A percentile compares a stretch with the other conserved stretches of the same genome.
Evolutionary conservation across 2,888 invertebrate genomes (phyloP).

Genomic region (Diaperis boleti): DNA sequence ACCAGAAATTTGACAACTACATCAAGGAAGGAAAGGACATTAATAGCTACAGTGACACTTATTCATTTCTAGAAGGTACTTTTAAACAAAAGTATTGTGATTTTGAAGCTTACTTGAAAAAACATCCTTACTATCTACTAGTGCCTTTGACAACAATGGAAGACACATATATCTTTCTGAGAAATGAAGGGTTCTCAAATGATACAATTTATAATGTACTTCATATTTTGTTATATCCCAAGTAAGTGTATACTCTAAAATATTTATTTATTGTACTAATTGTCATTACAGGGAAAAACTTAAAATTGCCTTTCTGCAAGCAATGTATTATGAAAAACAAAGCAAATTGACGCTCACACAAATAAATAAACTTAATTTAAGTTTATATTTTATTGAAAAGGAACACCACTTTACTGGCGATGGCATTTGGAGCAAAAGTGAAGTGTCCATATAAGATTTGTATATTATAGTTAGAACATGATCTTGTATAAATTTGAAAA

Average conservation of each 20-base stretch:
- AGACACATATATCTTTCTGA: slow-evolving; percentile 64
- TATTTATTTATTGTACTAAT: slow-evolving; percentile 42
- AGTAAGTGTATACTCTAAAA: slow-evolving; percentile 69
- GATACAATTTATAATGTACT: slow-evolving; percentile 72
- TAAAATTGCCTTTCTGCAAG: slow-evolving; percentile 48
- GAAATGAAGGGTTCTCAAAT: slow-evolving; percentile 66
- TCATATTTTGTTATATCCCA: slow-evolving; percentile 77
- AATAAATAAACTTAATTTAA: slow-evolving; percentile 72
- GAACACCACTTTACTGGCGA: slow-evolving; percentile 82
- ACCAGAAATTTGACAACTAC: slow-evolving; percentile 62
- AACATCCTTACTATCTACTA: slow-evolving; percentile 76
- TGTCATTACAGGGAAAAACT: slow-evolving; percentile 58
- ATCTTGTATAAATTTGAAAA: background rate
- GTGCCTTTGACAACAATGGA: slow-evolving; percentile 72
- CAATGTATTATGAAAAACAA: slow-evolving; percentile 42
- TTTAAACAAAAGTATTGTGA: slow-evolving; percentile 57
- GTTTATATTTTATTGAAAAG: slow-evolving; percentile 79
- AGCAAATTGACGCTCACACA: slow-evolving; percentile 50
- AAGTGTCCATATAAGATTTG: background rate
- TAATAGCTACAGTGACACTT: slow-evolving; percentile 66
- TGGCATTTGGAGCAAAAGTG: slow-evolving; percentile 72
- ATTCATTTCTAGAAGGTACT: slow-evolving; percentile 64
- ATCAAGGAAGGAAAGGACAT: slow-evolving; percentile 70
- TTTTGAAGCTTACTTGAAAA: slow-evolving; percentile 65
- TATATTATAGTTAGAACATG: background rate